Base-by-base conservation (phyloP, 2,888 invertebrate genomes). In the Athrips mouffetella region DNA sequence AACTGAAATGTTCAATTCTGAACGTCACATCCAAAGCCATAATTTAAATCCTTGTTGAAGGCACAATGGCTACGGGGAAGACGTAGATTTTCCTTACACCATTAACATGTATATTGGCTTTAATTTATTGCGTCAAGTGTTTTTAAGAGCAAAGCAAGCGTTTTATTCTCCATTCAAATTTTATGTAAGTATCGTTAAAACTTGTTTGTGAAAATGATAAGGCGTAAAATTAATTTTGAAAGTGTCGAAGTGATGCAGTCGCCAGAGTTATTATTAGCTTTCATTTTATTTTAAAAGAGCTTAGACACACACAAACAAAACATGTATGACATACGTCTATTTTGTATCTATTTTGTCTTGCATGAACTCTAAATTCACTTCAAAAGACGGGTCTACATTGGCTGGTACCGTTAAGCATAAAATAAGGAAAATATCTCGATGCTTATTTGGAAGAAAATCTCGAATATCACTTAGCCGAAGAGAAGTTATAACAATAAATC, bases 401-500 rank as follows among this genome's bases (percentile, higher is more conserved):
- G 60, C 49, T 73, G 70, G 76, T 48, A 48, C 49, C 56, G 52
- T 50, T 58, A 59, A 54, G 61, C 60, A 64, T 66, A 62, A 72
- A 71, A 74, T 69, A 73, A 70, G 73, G 73, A 71, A 73, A 77
- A 67, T 59, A 62, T 63, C 66, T 53, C 63, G 59, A 76, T n/a
- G 76, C 78, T 78, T 80, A 79, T 79, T 73, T 67, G 57, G 64
- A 63, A 70, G 70, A 69, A 79, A 78, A 80, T 82, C 80, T 76
- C 71, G 78, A 79, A 82, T 82, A 83, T 84, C 84, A 85, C 86
- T 86, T 86, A 84, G 76, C 74, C 58, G 65, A 71, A 74, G 76
- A 75, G 73, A 73, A 75, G 73, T 76, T 77, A 80, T 81, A 80
- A 82, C 83, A 79, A 86, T 85, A 86, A 86, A 85, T 86, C 79